A percentile compares a stretch with the other conserved stretches of the same genome.
Conservation (phyloP, 2,888 invertebrate genomes). For the Drosophila recens region DNA sequence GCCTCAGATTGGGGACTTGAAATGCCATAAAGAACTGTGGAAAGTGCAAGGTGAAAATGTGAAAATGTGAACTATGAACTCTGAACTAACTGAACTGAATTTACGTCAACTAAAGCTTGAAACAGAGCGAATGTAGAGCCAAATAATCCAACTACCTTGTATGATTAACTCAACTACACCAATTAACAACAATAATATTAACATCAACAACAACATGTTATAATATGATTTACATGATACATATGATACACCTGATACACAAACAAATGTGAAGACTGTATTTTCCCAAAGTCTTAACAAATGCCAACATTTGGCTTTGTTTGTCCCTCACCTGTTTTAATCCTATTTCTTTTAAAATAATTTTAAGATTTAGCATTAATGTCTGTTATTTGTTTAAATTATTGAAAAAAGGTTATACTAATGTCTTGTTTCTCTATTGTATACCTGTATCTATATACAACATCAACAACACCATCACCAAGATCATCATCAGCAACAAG, state of each 20-base stretch:
- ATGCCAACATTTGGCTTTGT: slow-evolving; percentile 16
- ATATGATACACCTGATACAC: slow-evolving; percentile 29
- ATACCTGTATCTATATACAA: slow-evolving; percentile 79
- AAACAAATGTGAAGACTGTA: slow-evolving; percentile 19
- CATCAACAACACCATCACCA: slow-evolving; percentile 45
- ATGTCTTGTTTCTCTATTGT: slow-evolving; percentile 80
- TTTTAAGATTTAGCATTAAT: slow-evolving; percentile 66
- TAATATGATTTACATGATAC: not conserved
- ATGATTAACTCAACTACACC: slow-evolving; percentile 34
- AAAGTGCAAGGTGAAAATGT: slow-evolving; percentile 33
- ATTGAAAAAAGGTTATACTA: slow-evolving; percentile 71
- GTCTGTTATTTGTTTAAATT: slow-evolving; percentile 77
- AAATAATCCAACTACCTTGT: slow-evolving; percentile 32
- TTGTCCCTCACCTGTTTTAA: slow-evolving; percentile 27
- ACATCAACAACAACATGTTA: slow-evolving; percentile 32
- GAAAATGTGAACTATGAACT: slow-evolving; percentile 17
- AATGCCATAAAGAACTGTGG: not conserved
- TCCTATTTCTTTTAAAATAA: slow-evolving; percentile 48
- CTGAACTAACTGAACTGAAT: slow-evolving; percentile 27
- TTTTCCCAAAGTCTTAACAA: slow-evolving; percentile 14
- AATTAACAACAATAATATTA: slow-evolving; percentile 42
- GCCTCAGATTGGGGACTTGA: not conserved
- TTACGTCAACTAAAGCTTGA: slow-evolving; percentile 3
- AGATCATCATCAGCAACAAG: slow-evolving; percentile 22
- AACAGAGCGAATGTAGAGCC: slow-evolving; percentile 18